Evolutionary conservation across 2,888 invertebrate genomes (phyloP), one percentile per base, ranked within the genome.

Genomic region (Cynaeus angustus): DNA sequence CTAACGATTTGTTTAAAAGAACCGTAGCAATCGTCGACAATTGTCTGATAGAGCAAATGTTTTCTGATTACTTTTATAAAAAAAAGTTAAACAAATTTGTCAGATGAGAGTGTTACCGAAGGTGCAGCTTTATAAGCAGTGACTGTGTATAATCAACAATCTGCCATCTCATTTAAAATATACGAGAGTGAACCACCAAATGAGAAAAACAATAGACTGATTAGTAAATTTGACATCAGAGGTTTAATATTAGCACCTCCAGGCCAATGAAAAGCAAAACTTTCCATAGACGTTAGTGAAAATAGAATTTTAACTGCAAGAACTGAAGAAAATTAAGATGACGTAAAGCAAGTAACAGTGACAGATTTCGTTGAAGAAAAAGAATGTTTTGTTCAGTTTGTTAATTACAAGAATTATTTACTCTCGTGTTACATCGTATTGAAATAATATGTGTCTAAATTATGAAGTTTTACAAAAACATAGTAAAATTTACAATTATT

Each of bases 41-140:
- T 7, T 77, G 76, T 48, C 66, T 80, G 72, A 68, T 38, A 68
- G 72, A 74, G 41, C 41, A 74, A 46, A 21, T 76, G 45, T 10
- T 80, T 4, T 52, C 56, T n/a, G 41, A 72, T 0, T 76, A 70
- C 64, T 79, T 80, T 68, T 65, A 52, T 26, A 33, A 16, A 7
- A 74, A 75, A 33, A 68, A 73, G 13, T 48, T 78, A 1, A 74
- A 73, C 52, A 72, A 71, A 10, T 71, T 74, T 10, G 28, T 77
- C 12, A 1, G 78, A 78, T 37, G 78, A 79, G 70, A 77, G 76
- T 7, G 76, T 79, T 5, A 78, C 79, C 5, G 66, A 73, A 43
- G 80, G 79, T 6, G 79, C 79, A 6, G 76, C 76, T 8, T 59
- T 79, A n/a, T 74, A 77, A 52, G 78, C 78, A 13, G 71, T 74